These are phyloP conservation scores for Erinaceus europaeus DNA, from an alignment of 2,113 vertebrate species.

Conservation along the genomic window DNA sequence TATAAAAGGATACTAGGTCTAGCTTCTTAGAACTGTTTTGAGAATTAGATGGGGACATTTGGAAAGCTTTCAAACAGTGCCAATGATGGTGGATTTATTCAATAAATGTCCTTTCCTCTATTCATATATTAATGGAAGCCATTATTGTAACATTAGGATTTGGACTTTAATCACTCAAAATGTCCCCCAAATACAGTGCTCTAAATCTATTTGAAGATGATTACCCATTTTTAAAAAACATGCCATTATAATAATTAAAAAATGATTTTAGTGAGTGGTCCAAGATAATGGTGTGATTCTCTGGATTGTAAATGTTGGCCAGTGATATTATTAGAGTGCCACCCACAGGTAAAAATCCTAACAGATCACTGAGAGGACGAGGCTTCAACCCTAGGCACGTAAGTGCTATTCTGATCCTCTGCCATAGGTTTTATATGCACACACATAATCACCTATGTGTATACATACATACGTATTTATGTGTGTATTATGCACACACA, in stretches of 20 bases:
- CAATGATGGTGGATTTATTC: neutral
- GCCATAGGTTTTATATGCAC: neutral
- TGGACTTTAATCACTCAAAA: conserved; percentile 7
- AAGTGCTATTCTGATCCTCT: neutral
- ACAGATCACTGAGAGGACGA: neutral
- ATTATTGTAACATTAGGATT: neutral
- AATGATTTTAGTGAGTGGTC: neutral
- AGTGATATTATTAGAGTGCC: neutral
- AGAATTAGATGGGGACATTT: conserved; percentile 23
- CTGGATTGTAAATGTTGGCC: neutral
- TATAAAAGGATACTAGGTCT: neutral
- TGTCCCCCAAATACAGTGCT: conserved; percentile 41
- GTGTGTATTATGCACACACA: neutral
- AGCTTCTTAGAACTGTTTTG: neutral
- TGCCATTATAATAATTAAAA: neutral
- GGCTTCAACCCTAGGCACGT: accelerated
- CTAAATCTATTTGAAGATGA: conserved; percentile 25
- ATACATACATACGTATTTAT: neutral
- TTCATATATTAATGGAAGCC: neutral
- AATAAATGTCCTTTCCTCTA: neutral
- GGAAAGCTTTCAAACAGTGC: neutral
- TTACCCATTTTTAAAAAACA: neutral
- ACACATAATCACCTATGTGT: neutral
- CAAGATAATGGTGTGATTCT: neutral
- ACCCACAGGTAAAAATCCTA: neutral